Base-by-base conservation (phyloP, 2,797 vertebrate species). In the Garrulus glandarius region DNA sequence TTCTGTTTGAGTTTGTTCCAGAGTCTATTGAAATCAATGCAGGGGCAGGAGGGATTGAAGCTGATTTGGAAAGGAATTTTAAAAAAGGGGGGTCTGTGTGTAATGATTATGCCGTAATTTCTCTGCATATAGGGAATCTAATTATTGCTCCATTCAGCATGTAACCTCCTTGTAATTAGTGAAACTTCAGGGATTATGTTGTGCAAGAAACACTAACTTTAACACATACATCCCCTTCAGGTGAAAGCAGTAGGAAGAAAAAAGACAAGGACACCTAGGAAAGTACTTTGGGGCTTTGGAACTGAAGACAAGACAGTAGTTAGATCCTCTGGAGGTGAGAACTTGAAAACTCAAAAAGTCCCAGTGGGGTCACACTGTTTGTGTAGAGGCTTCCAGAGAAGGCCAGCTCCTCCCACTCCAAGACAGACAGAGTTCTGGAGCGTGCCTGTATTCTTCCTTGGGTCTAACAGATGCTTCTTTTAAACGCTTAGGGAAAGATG, bases 81-180 rank as follows among this genome's bases (percentile, higher is more conserved):
- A 17, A 68, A 50, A 9, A 26, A 15, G 3, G 4, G 0, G 8
- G 0, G 1, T n/a, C 10, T 22, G 39, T 23, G 6, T 14, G 30
- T 59, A 10, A 81, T 43, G 34, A 23, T 50, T 77, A 61, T 52
- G 30, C 30, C 22, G 5, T 49, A 3, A 10, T 64, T 90, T 83
- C 36, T 76, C 41, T 68, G 84, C 52, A 87, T 63, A n/a, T 15
- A 89, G 10, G 10, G 39, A 91, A 56, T 49, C 27, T 72, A 41
- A 37, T 23, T 76, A 41, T 72, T 88, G 23, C 27, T 78, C 39
- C 59, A 27, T 24, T 36, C 20, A 49, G 37, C 21, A 13, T 52
- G 26, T 30, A 72, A 70, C 7, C n/a, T 63, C 53, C 37, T 36
- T 50, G 37, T 15, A 59, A 55, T 44, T 50, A 26, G 43, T 55